Percentiles rank a stretch among this genome's conserved stretches.
Conservation (phyloP, 1,140 invertebrate genomes). For the Nixonia krombeini region DNA sequence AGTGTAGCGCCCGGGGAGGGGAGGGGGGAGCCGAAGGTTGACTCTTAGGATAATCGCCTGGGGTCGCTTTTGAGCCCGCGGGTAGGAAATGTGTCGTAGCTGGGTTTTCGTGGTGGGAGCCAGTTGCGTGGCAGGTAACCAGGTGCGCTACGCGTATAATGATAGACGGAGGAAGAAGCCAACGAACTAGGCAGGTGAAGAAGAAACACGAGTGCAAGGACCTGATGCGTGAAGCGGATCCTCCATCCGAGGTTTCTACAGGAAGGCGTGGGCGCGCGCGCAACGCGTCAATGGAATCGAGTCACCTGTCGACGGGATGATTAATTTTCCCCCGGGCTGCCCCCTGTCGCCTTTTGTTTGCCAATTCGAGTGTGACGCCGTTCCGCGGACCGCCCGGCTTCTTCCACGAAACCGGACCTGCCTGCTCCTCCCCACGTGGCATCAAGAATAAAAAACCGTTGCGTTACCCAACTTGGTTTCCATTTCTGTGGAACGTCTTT, state of each 20-base stretch:
- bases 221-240: conserved; percentile 23
- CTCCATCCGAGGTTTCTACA: conserved; percentile 19
- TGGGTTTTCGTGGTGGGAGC: conserved; percentile 16
- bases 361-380: neutral
- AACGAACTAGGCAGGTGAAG: conserved; percentile 21
- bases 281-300: conserved; percentile 4
- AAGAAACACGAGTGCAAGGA: conserved; percentile 12
- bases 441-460: too few species aligned
- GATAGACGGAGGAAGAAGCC: conserved; percentile 31
- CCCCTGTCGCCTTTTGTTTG: conserved; percentile 2
- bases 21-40: too few species aligned
- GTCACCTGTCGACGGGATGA: conserved; percentile 15
- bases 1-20: neutral
- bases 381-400: too few species aligned
- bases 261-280: conserved; percentile 11
- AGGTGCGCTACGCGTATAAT: conserved; percentile 52
- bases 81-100: neutral
- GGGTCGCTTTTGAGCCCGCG: too few species aligned
- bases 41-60: too few species aligned
- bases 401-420: too few species aligned
- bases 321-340: conserved; percentile 20
- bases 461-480: too few species aligned
- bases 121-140: conserved; percentile 54
- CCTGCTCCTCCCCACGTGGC: too few species aligned
- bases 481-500: too few species aligned